Base-by-base conservation (phyloP, 2,797 vertebrate species). In the Enteromius anoplus region DNA sequence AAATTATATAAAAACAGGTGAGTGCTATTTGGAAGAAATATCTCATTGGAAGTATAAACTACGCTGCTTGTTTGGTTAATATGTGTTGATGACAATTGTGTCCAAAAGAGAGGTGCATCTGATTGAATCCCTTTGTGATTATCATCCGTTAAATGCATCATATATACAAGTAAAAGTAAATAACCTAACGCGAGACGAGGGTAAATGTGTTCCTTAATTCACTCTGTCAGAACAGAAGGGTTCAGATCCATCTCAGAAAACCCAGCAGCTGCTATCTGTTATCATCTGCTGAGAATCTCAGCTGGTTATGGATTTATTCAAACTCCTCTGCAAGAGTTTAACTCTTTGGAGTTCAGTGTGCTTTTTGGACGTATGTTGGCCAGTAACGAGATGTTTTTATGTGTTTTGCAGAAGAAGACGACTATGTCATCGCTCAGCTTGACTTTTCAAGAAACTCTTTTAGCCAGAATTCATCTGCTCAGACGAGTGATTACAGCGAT, bases 401-500 rank as follows among this genome's bases (percentile, higher is more conserved):
- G 40, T 82, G 40, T 14, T 58, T 84, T 86, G 29, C 79, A 86
- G 82, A 65, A 55, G 8, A 62, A 62, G 69, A 84, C 0, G 73
- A 73, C 1, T 3, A 23, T 60, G 53, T 64, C 45, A 23, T 49
- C 8, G 3, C 53, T 26, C 73, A 68, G 45, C 45, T 34, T 29
- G 83, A 29, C 19, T 29, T 14, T 15, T 26, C 17, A 45, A 80
- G 82, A 17, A 37, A 84, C 42, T 21, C 17, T 65, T 86, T 90
- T 11, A 69, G 71, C 10, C 82, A 88, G 23, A 91, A 87, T 53
- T 40, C 89, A 82, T 91, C 90, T 42, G 90, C 91, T 80, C 88
- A 89, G 80, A 92, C 87, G 84, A 91, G 90, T 58, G 90, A 92
- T 85, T 90, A 88, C 76, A 93, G 89, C 82, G 86, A 87, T 75